These are phyloP conservation scores for Neotoxoptera formosana DNA, from an alignment of 1,140 invertebrate genomes.

Conservation along the genomic window DNA sequence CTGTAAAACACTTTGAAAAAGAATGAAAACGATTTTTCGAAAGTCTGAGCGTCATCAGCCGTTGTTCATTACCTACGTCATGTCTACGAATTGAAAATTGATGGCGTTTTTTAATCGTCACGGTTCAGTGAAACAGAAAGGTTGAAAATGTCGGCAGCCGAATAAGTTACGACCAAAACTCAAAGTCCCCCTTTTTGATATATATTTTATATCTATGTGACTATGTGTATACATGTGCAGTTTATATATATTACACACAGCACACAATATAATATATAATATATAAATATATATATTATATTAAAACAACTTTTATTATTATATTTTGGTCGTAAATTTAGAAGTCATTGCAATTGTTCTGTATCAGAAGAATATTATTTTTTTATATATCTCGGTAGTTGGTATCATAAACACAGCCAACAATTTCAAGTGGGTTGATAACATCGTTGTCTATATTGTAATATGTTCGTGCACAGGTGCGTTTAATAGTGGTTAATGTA, in stretches of 20 bases:
- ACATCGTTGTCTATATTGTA: slow-evolving; percentile 12
- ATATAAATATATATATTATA: slow-evolving; percentile 21
- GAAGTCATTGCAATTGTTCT: background rate
- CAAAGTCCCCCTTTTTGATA: slow-evolving; percentile 27
- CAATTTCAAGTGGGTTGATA: background rate
- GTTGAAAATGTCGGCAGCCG: background rate
- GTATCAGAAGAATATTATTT: background rate
- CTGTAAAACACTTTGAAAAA: background rate
- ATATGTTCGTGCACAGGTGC: slow-evolving; percentile 8
- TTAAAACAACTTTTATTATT: slow-evolving; percentile 31
- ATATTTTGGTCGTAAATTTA: slow-evolving; percentile 27
- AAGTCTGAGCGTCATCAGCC: background rate
- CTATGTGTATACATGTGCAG: background rate
- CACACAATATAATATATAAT: background rate
- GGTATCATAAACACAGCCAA: background rate
- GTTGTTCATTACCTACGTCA: background rate
- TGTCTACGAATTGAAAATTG: background rate
- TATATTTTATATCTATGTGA: slow-evolving; percentile 34
- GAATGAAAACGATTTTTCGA: slow-evolving; percentile 2
- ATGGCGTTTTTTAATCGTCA: slow-evolving; percentile 37
- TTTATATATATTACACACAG: background rate
- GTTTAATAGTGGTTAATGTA: slow-evolving; percentile 31
- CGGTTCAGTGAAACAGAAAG: slow-evolving; percentile 15
- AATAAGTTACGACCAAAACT: slow-evolving; percentile 32
- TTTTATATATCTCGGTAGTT: background rate